Evolutionary conservation across 2,888 invertebrate genomes (phyloP).

Genomic region (Trissolcus brochymenae): DNA sequence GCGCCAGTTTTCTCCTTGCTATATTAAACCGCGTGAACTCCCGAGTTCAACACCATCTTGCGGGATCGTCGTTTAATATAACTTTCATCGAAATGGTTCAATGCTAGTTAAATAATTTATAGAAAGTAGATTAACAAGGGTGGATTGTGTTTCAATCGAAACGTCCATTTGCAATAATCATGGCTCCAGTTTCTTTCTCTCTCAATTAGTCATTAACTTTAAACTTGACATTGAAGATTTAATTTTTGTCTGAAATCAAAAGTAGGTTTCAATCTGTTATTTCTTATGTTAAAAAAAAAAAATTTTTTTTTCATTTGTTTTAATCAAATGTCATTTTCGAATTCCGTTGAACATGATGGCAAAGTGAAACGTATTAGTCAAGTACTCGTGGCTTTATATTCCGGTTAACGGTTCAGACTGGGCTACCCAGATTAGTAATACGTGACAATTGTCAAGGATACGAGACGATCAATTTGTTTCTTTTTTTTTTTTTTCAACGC

Average conservation of each 20-base stretch:
- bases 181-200: too few species aligned
- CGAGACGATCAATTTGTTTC: constrained; percentile 46
- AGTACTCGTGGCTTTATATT: constrained; percentile 66
- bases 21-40: constrained; percentile 17
- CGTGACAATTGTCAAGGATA: constrained; percentile 65
- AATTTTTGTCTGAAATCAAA: too few species aligned
- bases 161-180: too few species aligned
- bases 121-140: background rate
- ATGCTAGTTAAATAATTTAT: constrained; percentile 13
- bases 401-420: constrained; percentile 71
- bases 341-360: too few species aligned
- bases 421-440: constrained; percentile 58
- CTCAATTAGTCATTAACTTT: constrained; percentile 24
- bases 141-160: too few species aligned
- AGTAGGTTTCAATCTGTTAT: too few species aligned
- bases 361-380: constrained; percentile 52
- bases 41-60: too few species aligned
- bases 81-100: constrained; percentile 20
- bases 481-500: constrained; percentile 44
- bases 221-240: constrained; percentile 11
- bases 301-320: too few species aligned
- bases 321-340: too few species aligned
- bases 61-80: constrained; percentile 1
- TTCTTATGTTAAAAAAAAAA: too few species aligned
- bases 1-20: constrained; percentile 14